phyloP scores from a whole-genome alignment of 2,888 invertebrate species.

The Nephrotoma guestfalica region DNA sequence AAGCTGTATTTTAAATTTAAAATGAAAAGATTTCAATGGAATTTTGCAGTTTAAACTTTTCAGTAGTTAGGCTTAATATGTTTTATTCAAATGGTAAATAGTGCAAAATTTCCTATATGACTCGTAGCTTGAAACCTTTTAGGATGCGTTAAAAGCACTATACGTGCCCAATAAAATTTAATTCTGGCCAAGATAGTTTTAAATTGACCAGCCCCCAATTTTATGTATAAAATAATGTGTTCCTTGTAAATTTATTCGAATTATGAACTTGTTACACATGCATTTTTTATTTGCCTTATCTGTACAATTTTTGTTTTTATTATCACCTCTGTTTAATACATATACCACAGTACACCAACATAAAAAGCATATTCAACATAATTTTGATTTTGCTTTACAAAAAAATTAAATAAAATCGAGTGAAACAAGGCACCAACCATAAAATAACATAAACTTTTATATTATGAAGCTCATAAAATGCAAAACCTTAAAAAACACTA shows the following conservation, averaged over 20 bases:
- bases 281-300: background rate
- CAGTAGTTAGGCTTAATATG: too few species aligned
- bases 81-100: too few species aligned
- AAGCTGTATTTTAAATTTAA: too few species aligned
- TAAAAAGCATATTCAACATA: background rate
- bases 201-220: too few species aligned
- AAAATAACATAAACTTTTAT: background rate
- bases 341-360: background rate
- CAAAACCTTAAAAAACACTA: background rate
- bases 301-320: background rate
- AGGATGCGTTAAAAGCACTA: too few species aligned
- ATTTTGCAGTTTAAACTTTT: too few species aligned
- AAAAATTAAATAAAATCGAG: background rate
- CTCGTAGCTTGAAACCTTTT: too few species aligned
- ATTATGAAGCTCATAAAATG: background rate
- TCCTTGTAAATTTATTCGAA: background rate
- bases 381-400: background rate
- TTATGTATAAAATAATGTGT: background rate
- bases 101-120: too few species aligned
- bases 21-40: too few species aligned
- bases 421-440: background rate
- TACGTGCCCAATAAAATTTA: too few species aligned
- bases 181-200: too few species aligned
- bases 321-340: background rate
- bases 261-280: background rate